Evolutionary conservation across 2,888 invertebrate species (phyloP).

Genomic region (Leptothorax acervorum): DNA sequence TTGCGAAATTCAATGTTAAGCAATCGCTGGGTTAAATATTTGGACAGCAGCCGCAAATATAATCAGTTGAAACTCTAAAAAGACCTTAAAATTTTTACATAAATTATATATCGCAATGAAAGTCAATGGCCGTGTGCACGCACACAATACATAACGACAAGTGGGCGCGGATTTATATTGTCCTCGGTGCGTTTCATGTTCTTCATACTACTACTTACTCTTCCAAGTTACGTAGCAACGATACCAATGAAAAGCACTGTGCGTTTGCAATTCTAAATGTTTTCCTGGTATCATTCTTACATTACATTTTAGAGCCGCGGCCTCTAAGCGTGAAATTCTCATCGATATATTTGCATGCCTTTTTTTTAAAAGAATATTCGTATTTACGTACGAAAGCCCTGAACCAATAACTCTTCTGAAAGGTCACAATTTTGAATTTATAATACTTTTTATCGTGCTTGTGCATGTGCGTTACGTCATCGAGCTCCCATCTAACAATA

Average conservation of each 20-base stretch:
- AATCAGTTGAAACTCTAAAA: neutral
- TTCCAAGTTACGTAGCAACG: neutral
- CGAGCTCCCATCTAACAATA: neutral
- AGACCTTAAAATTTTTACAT: conserved; percentile 12
- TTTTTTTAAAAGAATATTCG: neutral
- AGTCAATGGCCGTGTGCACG: neutral
- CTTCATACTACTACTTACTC: neutral
- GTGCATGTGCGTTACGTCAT: neutral
- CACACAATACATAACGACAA: neutral
- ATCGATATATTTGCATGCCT: neutral
- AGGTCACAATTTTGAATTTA: neutral
- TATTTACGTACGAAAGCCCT: neutral
- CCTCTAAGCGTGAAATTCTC: neutral
- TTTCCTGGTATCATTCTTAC: neutral
- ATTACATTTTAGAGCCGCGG: neutral
- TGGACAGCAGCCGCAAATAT: neutral
- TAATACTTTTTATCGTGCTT: neutral
- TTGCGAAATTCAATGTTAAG: conserved; percentile 34
- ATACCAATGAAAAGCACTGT: neutral
- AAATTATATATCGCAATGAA: conserved; percentile 1
- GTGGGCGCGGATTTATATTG: neutral
- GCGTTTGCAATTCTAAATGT: neutral
- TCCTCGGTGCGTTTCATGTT: neutral
- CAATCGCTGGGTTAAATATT: conserved; percentile 8
- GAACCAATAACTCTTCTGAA: neutral